Base-by-base conservation (phyloP, 2,113 vertebrate genomes). In the Xiphophorus hellerii region DNA sequence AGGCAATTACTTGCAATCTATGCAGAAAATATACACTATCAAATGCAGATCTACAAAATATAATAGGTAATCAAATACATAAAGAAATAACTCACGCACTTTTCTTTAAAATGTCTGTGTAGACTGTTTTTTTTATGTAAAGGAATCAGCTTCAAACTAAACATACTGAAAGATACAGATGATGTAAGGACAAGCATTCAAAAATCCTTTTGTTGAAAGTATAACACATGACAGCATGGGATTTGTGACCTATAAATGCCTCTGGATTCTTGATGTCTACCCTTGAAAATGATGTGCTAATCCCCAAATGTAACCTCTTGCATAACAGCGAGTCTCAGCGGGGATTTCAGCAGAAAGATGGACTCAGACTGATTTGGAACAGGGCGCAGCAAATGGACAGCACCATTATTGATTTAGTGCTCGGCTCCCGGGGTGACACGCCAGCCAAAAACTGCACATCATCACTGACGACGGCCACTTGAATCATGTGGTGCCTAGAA, bases 301-400 rank as follows among this genome's bases (percentile, higher is more conserved):
- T 93, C 90, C 90, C 83, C 76, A 87, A 90, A 90, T 51, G 85
- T 74, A 78, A 78, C 86, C 88, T 81, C 84, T 93, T 93, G 88
- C 90, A 69, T 93, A 93, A 93, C 82, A 0, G 28, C 14, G 29
- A 73, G 85, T 91, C 89, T 84, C 88, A 20, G 77, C 17, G 0
- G 77, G 85, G 86, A 92, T 89, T 91, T 88, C 63, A 78, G 77
- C 76, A 17, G 69, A 88, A 87, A 81, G 90, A 90, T 84, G 82
- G 85, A 85, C 78, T 76, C 71, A 60, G 71, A 77, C 80, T 64
- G 69, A 83, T 88, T 89, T 86, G 72, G 75, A 84, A 71, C 73
- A 74, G 65, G 85, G 84, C 12, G 70, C 74, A 70, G 72, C 83
- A 80, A 84, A 88, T 70, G 74, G 82, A 81, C 76, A 37, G 68